Evolutionary conservation across 2,888 invertebrate species (phyloP).

Genomic region (Lasioglossum malachurum): DNA sequence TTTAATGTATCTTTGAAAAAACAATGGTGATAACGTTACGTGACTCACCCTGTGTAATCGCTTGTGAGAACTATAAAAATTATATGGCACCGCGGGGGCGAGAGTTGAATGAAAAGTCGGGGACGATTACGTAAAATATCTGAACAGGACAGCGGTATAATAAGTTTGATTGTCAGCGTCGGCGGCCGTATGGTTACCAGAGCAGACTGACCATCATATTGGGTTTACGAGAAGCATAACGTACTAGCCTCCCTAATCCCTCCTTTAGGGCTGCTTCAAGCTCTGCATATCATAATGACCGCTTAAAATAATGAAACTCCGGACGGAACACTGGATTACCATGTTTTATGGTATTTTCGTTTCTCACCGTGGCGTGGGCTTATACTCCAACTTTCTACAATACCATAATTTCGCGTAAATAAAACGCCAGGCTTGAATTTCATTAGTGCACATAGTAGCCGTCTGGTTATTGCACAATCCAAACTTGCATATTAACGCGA

Average conservation of each 20-base stretch:
- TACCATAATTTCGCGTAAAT: constrained; percentile 15
- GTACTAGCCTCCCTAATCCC: not conserved
- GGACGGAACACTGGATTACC: constrained; percentile 17
- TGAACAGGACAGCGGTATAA: not conserved
- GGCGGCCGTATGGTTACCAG: not conserved
- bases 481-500: not conserved
- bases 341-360: constrained; percentile 11
- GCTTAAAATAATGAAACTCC: constrained; percentile 23
- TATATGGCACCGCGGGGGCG: not conserved
- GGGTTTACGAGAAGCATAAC: constrained; percentile 13
- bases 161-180: not conserved
- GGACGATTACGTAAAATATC: not conserved
- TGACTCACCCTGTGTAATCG: too few relatives aligned
- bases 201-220: not conserved
- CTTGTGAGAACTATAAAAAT: too few relatives aligned
- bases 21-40: too few relatives aligned
- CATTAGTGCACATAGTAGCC: not conserved
- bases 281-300: constrained; percentile 21
- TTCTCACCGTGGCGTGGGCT: not conserved
- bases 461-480: not conserved
- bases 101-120: not conserved
- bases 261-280: constrained; percentile 9
- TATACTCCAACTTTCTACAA: not conserved
- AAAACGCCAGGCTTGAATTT: not conserved
- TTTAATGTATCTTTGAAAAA: too few relatives aligned